Percentiles rank a stretch among this genome's conserved stretches.
Evolutionary conservation across 2,797 vertebrate genomes (phyloP).

Genomic region (Thalassophryne amazonica): DNA sequence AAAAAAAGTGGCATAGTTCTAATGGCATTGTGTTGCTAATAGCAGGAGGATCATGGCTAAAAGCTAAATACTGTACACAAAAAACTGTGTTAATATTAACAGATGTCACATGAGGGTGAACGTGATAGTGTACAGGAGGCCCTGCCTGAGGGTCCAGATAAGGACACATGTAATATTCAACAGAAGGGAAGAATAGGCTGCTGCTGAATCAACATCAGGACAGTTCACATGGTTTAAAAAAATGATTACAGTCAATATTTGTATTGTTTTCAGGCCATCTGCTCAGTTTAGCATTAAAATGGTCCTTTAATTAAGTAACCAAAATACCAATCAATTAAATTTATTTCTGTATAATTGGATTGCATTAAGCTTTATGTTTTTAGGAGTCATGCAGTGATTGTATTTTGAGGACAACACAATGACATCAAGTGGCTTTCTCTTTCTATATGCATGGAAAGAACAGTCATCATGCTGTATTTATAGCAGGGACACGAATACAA

Average conservation of each 20-base stretch:
- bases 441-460: conserved; percentile 2
- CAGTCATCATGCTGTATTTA: conserved; percentile 6
- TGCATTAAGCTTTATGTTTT: not conserved
- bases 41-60: no score
- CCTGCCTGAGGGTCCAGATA: not conserved
- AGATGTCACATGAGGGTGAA: no score
- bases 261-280: conserved; percentile 20
- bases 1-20: no score
- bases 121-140: not conserved
- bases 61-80: no score
- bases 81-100: no score
- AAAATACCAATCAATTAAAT: conserved; percentile 1
- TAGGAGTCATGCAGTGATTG: not conserved
- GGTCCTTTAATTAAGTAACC: not conserved
- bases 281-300: not conserved
- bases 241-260: not conserved
- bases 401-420: no score
- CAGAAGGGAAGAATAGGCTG: not conserved
- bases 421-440: no score
- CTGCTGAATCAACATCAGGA: not conserved
- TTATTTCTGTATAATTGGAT: conserved; percentile 8
- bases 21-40: no score
- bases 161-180: not conserved
- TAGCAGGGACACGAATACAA: not conserved
- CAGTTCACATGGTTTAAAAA: conserved; percentile 1